Evolutionary conservation across 2,888 invertebrate species (phyloP).

Genomic region (Aromia moschata): DNA sequence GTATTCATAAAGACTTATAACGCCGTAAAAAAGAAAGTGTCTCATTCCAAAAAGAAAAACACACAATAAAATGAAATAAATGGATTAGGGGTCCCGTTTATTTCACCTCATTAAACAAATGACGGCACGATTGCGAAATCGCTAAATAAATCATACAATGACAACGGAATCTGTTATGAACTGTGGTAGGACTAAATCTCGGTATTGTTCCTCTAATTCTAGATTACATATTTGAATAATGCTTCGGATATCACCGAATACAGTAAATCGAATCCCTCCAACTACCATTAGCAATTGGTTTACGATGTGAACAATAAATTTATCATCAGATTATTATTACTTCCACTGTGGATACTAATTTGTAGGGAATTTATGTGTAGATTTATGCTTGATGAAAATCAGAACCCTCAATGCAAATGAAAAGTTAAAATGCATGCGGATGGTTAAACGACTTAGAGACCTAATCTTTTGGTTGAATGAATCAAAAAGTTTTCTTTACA

Average conservation of each 20-base stretch:
- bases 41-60: neutral
- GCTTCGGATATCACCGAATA: slow-evolving; percentile 43
- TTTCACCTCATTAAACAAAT: slow-evolving; percentile 2
- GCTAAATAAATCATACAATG: slow-evolving; percentile 37
- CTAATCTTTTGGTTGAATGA: too few species aligned
- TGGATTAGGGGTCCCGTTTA: neutral
- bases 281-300: slow-evolving; percentile 45
- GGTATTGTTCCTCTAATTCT: slow-evolving; percentile 49
- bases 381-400: too few species aligned
- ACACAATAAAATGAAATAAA: neutral
- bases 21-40: neutral
- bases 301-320: slow-evolving; percentile 37
- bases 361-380: too few species aligned
- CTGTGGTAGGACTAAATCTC: slow-evolving; percentile 52
- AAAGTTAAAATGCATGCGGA: too few species aligned
- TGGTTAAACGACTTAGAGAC: too few species aligned
- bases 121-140: neutral
- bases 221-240: slow-evolving; percentile 50
- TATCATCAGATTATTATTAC: slow-evolving; percentile 21
- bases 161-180: slow-evolving; percentile 52
- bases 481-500: too few species aligned
- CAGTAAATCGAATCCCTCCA: slow-evolving; percentile 49
- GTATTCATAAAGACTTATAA: too few species aligned
- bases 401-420: too few species aligned
- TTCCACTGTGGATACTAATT: slow-evolving; percentile 4